A percentile compares a stretch with the other conserved stretches of the same genome.
Evolutionary conservation across 2,113 vertebrate species (phyloP).

Genomic region (Thomomys bottae): DNA sequence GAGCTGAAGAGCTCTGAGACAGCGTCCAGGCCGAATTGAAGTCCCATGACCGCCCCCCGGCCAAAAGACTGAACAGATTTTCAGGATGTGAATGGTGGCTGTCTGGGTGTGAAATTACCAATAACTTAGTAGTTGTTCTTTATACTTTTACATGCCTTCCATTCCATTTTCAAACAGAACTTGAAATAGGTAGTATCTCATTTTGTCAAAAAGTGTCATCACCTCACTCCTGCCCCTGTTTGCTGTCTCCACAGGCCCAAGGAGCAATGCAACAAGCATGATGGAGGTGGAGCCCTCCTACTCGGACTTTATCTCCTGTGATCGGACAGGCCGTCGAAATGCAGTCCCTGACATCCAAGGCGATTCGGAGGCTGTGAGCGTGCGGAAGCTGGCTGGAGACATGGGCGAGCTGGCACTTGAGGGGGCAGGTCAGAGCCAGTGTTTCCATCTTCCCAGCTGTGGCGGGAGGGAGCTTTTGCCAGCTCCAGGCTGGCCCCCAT

Average conservation of each 20-base stretch:
- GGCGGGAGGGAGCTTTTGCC: not conserved
- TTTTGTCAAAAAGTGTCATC: not conserved
- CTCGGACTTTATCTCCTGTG: constrained; percentile 96
- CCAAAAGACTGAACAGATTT: not conserved
- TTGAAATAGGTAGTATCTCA: not conserved
- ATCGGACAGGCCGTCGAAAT: constrained; percentile 96
- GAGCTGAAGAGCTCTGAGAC: too few species aligned
- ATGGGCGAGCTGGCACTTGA: constrained; percentile 85
- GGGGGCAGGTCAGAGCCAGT: constrained; percentile 82
- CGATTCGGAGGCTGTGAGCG: constrained; percentile 86
- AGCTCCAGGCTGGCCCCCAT: not conserved
- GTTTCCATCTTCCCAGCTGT: not conserved
- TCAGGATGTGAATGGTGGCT: not conserved
- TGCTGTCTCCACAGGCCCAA: constrained; percentile 79
- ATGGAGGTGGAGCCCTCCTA: constrained; percentile 98
- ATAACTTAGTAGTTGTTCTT: not conserved
- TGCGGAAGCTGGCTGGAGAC: constrained; percentile 92
- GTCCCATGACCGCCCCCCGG: too few species aligned
- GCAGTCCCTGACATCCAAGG: constrained; percentile 94
- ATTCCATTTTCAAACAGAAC: not conserved
- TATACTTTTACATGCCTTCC: not conserved
- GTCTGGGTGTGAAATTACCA: not conserved
- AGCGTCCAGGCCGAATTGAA: too few species aligned
- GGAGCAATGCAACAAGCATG: constrained; percentile 91
- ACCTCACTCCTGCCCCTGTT: constrained; percentile 28